Evolutionary conservation across 2,797 vertebrate species (phyloP).

Genomic region (Tympanoctomys barrerae): DNA sequence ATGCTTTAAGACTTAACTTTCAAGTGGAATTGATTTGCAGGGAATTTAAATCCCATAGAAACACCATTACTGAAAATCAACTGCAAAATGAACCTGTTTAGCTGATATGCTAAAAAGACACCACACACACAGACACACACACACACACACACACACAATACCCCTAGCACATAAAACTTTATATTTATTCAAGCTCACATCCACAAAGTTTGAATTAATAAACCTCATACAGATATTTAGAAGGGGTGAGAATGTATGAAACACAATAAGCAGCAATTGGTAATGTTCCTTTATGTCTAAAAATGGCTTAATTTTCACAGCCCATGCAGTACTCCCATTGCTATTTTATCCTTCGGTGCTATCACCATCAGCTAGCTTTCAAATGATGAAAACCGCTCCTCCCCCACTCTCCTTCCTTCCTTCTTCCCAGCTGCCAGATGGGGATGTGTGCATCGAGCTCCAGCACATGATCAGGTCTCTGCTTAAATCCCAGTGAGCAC

Average conservation of each 20-base stretch:
- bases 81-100: background rate
- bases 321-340: background rate
- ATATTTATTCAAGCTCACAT: background rate
- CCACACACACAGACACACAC: background rate
- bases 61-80: background rate
- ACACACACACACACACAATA: background rate
- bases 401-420: slow-evolving; percentile 17
- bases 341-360: background rate
- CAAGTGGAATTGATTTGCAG: background rate
- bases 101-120: background rate
- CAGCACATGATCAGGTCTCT: slow-evolving; percentile 49
- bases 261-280: background rate
- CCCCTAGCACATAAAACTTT: background rate
- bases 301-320: slow-evolving; percentile 27
- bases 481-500: slow-evolving; percentile 56
- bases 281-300: background rate
- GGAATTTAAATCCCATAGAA: background rate
- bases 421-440: slow-evolving; percentile 76
- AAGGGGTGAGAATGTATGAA: background rate
- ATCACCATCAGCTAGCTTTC: slow-evolving; percentile 50
- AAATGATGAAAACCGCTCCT: slow-evolving; percentile 52
- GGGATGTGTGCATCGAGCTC: background rate
- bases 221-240: background rate
- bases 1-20: slow-evolving; percentile 30
- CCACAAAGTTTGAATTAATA: background rate